Evolutionary conservation across 2,888 invertebrate species (phyloP).

Genomic region (Aporophyla lueneburgensis): DNA sequence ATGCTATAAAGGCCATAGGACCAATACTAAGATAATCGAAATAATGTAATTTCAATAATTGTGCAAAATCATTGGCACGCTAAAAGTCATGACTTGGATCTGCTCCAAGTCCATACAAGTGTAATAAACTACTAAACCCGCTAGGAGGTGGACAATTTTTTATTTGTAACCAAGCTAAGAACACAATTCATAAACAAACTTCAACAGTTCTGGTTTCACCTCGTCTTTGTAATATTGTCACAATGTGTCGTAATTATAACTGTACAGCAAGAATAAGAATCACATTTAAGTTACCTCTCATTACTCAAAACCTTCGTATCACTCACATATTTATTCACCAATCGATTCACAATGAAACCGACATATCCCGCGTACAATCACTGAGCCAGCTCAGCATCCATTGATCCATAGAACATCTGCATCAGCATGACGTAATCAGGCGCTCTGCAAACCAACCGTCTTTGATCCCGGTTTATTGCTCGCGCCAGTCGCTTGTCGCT

Average conservation of each 20-base stretch:
- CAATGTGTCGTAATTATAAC: neutral
- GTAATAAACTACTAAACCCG: neutral
- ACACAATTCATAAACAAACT: neutral
- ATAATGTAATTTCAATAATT: neutral
- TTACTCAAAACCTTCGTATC: neutral
- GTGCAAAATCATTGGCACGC: neutral
- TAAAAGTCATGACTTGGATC: neutral
- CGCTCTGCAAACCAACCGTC: constrained; percentile 33
- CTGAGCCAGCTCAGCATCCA: constrained; percentile 27
- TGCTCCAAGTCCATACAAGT: neutral
- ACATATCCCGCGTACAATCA: constrained; percentile 16
- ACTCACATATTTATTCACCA: neutral
- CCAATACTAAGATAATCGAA: neutral
- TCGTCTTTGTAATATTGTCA: neutral
- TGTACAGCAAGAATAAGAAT: neutral
- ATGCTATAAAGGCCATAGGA: neutral
- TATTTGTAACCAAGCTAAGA: neutral
- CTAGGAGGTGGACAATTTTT: neutral
- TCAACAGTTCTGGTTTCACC: neutral
- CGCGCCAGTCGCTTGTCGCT: constrained; percentile 7
- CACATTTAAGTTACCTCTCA: neutral
- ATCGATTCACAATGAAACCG: constrained; percentile 5
- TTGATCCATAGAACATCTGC: constrained; percentile 49
- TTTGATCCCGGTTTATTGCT: constrained; percentile 52
- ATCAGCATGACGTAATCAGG: constrained; percentile 39